These are phyloP conservation scores for Gambusia affinis DNA, from an alignment of 2,113 vertebrate genomes.

Conservation along the genomic window DNA sequence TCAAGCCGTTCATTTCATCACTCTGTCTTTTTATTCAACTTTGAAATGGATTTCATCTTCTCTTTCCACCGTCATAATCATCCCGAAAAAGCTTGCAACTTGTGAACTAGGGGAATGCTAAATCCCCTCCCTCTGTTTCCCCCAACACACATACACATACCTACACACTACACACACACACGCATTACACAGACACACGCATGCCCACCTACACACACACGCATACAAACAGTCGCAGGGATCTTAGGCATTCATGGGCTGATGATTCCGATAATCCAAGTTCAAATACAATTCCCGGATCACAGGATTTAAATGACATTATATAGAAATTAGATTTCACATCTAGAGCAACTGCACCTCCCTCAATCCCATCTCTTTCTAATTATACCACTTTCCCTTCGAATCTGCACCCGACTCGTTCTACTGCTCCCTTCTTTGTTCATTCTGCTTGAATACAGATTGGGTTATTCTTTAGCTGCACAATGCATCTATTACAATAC, in stretches of 20 bases:
- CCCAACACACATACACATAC: constrained; percentile 6
- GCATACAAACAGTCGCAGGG: constrained; percentile 41
- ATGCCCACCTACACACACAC: constrained; percentile 18
- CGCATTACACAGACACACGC: constrained; percentile 6
- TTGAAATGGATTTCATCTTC: constrained; percentile 67
- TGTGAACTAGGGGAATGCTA: constrained; percentile 64
- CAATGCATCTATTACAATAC: constrained; percentile 81
- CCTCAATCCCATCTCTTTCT: constrained; percentile 74
- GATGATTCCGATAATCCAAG: constrained; percentile 79
- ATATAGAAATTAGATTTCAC: constrained; percentile 81
- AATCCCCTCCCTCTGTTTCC: constrained; percentile 25
- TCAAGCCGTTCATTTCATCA: constrained; percentile 38
- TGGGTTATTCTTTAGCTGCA: constrained; percentile 71
- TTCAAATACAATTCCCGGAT: constrained; percentile 79
- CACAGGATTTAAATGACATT: constrained; percentile 82
- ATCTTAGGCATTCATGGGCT: constrained; percentile 75
- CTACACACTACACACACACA: constrained; percentile 6
- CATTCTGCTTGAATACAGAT: constrained; percentile 75
- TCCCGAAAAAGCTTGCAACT: constrained; percentile 67
- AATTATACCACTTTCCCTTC: constrained; percentile 67
- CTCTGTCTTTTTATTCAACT: constrained; percentile 49
- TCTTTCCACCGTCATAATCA: constrained; percentile 61
- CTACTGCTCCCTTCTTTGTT: constrained; percentile 69
- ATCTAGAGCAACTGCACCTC: constrained; percentile 73
- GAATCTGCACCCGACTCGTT: constrained; percentile 63